Conservation (phyloP, 2,113 vertebrate genomes). For the Otus sunia region DNA sequence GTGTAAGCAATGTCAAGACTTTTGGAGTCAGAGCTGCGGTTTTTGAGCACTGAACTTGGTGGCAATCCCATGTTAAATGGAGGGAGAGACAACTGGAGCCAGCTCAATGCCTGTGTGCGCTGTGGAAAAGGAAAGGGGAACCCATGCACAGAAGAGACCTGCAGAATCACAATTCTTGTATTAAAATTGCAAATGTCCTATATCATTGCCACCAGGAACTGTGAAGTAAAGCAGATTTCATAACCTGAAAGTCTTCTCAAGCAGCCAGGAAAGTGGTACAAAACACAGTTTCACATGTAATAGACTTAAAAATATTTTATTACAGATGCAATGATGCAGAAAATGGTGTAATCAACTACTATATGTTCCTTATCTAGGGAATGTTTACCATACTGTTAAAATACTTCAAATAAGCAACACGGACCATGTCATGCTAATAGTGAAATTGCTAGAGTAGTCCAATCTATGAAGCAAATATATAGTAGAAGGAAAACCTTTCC, state of each 20-base stretch:
- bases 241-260: neutral
- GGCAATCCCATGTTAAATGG: neutral
- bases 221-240: neutral
- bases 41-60: neutral
- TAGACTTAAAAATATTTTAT: neutral
- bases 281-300: neutral
- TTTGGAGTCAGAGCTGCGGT: neutral
- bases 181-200: neutral
- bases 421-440: neutral
- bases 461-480: neutral
- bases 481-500: neutral
- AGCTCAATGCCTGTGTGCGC: fast-evolving
- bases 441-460: neutral
- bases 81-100: neutral
- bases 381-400: neutral
- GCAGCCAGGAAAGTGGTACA: neutral
- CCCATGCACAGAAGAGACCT: neutral
- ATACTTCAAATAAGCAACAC: neutral
- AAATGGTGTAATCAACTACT: neutral
- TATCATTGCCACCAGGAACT: neutral
- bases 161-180: neutral
- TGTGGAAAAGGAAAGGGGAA: neutral
- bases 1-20: neutral
- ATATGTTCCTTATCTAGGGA: neutral
- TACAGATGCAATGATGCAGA: neutral